Conservation (phyloP, 2,797 vertebrate genomes). For the Limosa lapponica region DNA sequence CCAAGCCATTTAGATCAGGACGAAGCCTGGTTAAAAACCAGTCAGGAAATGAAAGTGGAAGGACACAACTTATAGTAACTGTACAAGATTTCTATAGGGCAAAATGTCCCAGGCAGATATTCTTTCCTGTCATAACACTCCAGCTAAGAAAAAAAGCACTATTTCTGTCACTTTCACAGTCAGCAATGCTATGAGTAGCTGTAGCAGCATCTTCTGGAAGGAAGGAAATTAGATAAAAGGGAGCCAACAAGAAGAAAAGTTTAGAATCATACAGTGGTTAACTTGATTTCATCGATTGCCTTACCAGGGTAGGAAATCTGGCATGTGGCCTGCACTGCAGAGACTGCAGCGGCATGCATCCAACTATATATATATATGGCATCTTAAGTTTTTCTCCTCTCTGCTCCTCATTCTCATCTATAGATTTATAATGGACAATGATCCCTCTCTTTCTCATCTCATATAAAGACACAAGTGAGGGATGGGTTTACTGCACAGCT, state of each 20-base stretch:
- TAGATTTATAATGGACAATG: background rate
- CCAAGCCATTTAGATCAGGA: background rate
- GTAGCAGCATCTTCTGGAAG: constrained; percentile 68
- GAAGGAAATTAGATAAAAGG: constrained; percentile 65
- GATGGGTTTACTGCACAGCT: background rate
- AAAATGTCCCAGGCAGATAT: background rate
- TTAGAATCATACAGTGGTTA: constrained; percentile 21
- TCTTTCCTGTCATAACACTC: constrained; percentile 20
- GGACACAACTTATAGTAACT: background rate
- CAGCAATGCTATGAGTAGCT: constrained; percentile 47
- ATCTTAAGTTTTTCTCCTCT: background rate
- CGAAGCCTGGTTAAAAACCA: background rate
- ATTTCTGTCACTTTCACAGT: constrained; percentile 21
- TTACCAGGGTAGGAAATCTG: constrained; percentile 32
- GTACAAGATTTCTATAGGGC: background rate
- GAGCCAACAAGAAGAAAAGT: constrained; percentile 47
- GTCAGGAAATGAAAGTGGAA: background rate
- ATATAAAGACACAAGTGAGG: background rate
- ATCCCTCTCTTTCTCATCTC: background rate
- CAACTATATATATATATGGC: background rate
- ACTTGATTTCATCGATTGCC: constrained; percentile 46
- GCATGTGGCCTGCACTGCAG: constrained; percentile 36
- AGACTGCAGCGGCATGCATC: constrained; percentile 17
- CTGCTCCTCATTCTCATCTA: background rate
- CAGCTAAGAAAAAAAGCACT: background rate